Base-by-base conservation (phyloP, 2,888 invertebrate species). In the Epistrophella euchroma region DNA sequence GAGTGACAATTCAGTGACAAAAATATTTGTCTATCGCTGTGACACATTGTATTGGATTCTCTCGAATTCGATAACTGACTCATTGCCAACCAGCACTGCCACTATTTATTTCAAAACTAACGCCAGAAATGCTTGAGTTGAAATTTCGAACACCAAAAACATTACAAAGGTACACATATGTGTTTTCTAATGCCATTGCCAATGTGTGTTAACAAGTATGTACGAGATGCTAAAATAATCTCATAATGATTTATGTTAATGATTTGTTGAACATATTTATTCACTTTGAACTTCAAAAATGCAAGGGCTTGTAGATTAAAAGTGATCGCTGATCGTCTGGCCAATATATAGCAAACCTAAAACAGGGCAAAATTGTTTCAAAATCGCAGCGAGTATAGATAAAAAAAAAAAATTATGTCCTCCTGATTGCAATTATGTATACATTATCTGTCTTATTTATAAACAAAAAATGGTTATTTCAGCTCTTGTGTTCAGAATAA, bases 231-330 rank as follows among this genome's bases (percentile, higher is more conserved):
- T 13, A 17, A 58, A 35, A 72, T 79, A 77, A 58, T 22, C 32
- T 28, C 37, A 43, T 52, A 37, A 55, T 52, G 82, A 82, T 76
- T 60, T 77, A 82, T 77, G 73, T 60, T 68, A 77, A 73, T 55
- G 58, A 77, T 72, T 82, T 82, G 82, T 73, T 77, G 4, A 68
- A 73, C 60, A 82, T 66, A 37, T 77, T 73, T n/a, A 60, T 77
- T 68, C 82, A 64, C 77, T 82, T 82, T 82, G 82, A 82, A 82
- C 72, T 82, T 82, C 77, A 82, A 50, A 73, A 25, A 47, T 45
- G 47, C 28, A 64, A 75, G 81, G 75, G 58, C 71, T 64, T 66
- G 35, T 35, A 32, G 10, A 56, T 32, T 50, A 15, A 50, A 2
- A 7, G 52, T 13, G 50, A 50, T n/a, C n/a, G n/a, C n/a, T 50